Evolutionary conservation across 2,888 invertebrate genomes (phyloP), one percentile per base, ranked within the genome.

Genomic region (Yponomeuta malinellus): DNA sequence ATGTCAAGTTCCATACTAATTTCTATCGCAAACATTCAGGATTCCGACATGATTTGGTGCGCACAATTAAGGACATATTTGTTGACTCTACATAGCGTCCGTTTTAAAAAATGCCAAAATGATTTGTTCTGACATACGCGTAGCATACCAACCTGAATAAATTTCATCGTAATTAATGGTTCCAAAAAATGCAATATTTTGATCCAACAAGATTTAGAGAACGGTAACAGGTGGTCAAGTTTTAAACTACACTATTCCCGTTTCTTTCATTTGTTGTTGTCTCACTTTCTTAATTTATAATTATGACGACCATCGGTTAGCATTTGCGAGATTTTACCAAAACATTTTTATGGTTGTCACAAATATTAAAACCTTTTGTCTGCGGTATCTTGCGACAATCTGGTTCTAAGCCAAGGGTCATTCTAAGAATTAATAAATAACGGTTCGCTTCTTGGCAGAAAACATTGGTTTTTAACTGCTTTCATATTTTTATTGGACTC

Each of bases 141-240:
- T 43, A 59, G 52, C 15, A 59, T 59, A 59, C 52, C 52, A 12
- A 59, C 15, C 52, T 59, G 52, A 85, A 89, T 89, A 88, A 88
- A 89, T 89, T 90, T 89, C 83, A 82, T 74, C 79, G 84, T 86
- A 90, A 91, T 89, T 89, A 89, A 90, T 89, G 81, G 80, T 77
- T 78, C 75, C 23, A 23, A 75, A 81, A 79, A 82, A 83, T 82
- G 83, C 82, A 83, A 86, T 87, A 83, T 86, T 88, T 84, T 86
- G 87, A 88, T 88, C 81, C 78, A 84, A 83, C 81, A 87, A 81
- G 85, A 88, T 86, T 86, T 83, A 84, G 83, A 76, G 75, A 71
- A 73, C 71, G 72, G 75, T 80, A 87, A 90, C 91, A 92, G 90
- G 91, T 91, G 92, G 90, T 86, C 89, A 88, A 78, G 74, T 77